Conservation (phyloP, 2,888 invertebrate genomes). For the Salpingus planirostris region DNA sequence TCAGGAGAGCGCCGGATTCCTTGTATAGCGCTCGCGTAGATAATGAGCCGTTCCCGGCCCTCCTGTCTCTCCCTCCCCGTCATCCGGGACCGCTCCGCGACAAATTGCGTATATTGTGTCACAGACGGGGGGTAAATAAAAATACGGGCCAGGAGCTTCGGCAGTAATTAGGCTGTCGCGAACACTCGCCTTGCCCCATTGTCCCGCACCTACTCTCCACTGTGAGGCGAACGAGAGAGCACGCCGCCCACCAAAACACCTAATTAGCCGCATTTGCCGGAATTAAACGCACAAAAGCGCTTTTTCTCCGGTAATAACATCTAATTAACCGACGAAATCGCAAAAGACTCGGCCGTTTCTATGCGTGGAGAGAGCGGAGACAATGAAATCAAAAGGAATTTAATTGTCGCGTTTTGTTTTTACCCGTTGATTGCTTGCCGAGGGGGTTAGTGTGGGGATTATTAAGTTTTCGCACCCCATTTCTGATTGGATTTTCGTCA, state of each 20-base stretch:
- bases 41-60: slow-evolving; percentile 25
- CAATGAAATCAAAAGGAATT: too few relatives aligned
- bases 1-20: slow-evolving; percentile 19
- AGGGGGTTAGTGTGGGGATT: too few relatives aligned
- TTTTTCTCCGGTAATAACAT: too few relatives aligned
- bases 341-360: too few relatives aligned
- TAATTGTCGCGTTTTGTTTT: too few relatives aligned
- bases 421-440: too few relatives aligned
- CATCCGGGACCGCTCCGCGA: slow-evolving; percentile 18
- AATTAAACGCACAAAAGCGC: too few relatives aligned
- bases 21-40: slow-evolving; percentile 23
- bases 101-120: slow-evolving; percentile 42
- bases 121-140: slow-evolving; percentile 40
- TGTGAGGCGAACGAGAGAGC: too few relatives aligned
- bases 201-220: slow-evolving; percentile 9
- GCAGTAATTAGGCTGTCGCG: slow-evolving; percentile 48
- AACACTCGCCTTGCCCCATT: slow-evolving; percentile 37
- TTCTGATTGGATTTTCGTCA: slow-evolving; percentile 7
- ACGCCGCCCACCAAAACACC: slow-evolving; percentile 3
- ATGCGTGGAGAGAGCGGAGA: too few relatives aligned
- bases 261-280: slow-evolving; percentile 14
- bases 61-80: slow-evolving; percentile 8
- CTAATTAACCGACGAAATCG: too few relatives aligned
- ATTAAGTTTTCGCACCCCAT: too few relatives aligned
- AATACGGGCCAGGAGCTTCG: slow-evolving; percentile 27